Evolutionary conservation across 2,113 vertebrate species (phyloP).

Genomic region (Syrmaticus mikado): DNA sequence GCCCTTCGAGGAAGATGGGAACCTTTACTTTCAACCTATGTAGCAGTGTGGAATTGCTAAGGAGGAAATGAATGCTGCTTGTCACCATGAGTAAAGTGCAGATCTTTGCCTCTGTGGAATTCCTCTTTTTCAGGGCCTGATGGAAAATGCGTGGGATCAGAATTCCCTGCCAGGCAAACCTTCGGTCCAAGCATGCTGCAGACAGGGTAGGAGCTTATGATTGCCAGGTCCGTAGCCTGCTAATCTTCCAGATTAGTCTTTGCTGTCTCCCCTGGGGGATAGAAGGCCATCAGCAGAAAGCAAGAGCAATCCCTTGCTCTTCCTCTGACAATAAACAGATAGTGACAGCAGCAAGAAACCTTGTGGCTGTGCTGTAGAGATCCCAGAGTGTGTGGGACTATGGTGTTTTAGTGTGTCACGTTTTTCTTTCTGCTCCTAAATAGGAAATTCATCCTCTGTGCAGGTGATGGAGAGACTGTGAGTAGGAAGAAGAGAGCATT

Average conservation of each 20-base stretch:
- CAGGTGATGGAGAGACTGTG: not conserved
- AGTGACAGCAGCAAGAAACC: constrained; percentile 47
- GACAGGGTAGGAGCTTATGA: constrained; percentile 16
- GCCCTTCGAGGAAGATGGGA: not conserved
- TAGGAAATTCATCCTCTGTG: not conserved
- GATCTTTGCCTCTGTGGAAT: constrained; percentile 16
- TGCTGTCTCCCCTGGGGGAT: constrained; percentile 30
- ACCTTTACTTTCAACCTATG: not conserved
- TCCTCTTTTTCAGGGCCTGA: constrained; percentile 9
- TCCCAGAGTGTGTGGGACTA: not conserved
- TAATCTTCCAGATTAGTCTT: constrained; percentile 69
- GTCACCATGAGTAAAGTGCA: constrained; percentile 35
- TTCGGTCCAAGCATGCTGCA: not conserved
- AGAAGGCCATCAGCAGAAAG: constrained; percentile 55
- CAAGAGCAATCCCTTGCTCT: constrained; percentile 49
- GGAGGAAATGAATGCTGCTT: not conserved
- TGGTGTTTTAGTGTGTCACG: not conserved
- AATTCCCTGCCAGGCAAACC: constrained; percentile 54
- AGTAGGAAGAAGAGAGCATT: not conserved
- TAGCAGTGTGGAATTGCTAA: not conserved
- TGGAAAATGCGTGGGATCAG: constrained; percentile 53
- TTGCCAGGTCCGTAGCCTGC: constrained; percentile 40
- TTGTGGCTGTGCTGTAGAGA: not conserved
- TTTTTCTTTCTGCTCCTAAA: not conserved
- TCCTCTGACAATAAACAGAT: constrained; percentile 18